A percentile compares a stretch with the other conserved stretches of the same genome.
phyloP scores from a whole-genome alignment of 2,888 invertebrate genomes.

The Eurytoma adleriae region DNA sequence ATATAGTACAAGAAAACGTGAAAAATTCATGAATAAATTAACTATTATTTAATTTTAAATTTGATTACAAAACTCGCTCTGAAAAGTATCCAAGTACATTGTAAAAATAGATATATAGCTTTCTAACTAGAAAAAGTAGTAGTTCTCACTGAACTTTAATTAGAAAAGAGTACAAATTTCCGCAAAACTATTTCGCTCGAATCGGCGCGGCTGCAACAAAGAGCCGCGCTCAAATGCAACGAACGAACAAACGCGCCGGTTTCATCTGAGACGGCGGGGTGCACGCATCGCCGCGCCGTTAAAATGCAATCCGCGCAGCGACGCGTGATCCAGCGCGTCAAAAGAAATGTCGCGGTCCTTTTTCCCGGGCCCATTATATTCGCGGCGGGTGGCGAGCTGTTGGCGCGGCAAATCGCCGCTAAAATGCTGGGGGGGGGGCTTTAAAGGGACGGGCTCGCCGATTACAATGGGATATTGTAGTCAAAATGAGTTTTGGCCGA shows the following conservation, averaged over 20 bases:
- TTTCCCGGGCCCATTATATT: background rate
- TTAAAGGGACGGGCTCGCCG: background rate
- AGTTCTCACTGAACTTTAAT: too few species aligned
- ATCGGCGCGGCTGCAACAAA: background rate
- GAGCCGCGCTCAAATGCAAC: background rate
- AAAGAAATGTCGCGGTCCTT: background rate
- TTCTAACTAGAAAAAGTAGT: too few species aligned
- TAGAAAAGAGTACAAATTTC: too few species aligned
- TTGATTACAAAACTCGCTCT: too few species aligned
- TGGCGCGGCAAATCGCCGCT: slow-evolving; percentile 1
- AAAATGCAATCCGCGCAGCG: background rate
- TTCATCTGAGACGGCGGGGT: background rate
- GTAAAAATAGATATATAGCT: too few species aligned
- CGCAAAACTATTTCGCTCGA: too few species aligned
- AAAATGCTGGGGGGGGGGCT: background rate
- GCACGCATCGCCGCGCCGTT: background rate
- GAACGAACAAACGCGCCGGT: background rate
- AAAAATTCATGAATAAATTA: too few species aligned
- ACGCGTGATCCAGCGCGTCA: background rate
- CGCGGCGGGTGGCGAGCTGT: background rate
- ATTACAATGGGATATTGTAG: slow-evolving; percentile 1
- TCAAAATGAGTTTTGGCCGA: background rate
- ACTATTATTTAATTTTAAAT: too few species aligned
- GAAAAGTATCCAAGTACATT: too few species aligned
- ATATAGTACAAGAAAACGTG: too few species aligned